These are phyloP conservation scores for Psittacula cyanocephala DNA, from an alignment of 2,113 vertebrate species.

Conservation along the genomic window DNA sequence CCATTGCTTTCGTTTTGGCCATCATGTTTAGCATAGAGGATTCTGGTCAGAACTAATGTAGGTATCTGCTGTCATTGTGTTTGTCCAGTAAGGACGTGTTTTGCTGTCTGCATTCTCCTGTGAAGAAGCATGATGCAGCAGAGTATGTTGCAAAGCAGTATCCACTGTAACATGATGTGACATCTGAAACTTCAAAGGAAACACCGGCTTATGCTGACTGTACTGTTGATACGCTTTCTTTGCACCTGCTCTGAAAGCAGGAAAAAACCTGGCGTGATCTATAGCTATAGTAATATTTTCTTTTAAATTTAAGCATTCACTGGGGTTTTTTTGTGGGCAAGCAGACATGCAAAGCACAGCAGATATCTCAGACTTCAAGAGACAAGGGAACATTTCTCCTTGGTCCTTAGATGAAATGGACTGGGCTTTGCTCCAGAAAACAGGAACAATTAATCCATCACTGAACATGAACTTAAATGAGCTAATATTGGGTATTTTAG, in stretches of 20 bases:
- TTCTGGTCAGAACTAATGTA: conserved; percentile 40
- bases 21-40: neutral
- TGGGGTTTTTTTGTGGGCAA: neutral
- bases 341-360: conserved; percentile 10
- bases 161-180: conserved; percentile 36
- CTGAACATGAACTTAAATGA: conserved; percentile 58
- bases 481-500: conserved; percentile 63
- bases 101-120: conserved; percentile 14
- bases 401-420: neutral
- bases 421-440: conserved; percentile 58
- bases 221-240: neutral
- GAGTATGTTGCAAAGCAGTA: conserved; percentile 6
- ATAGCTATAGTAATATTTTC: neutral
- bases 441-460: conserved; percentile 52
- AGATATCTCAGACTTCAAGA: conserved; percentile 37
- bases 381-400: neutral
- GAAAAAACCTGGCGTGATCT: neutral
- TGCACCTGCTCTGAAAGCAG: neutral
- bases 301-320: neutral
- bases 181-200: conserved; percentile 56
- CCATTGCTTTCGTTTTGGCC: neutral
- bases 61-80: conserved; percentile 18
- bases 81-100: conserved; percentile 9
- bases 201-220: neutral
- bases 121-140: neutral